Evolutionary conservation across 1,140 invertebrate genomes (phyloP).

Genomic region (Sweltsa coloradensis): DNA sequence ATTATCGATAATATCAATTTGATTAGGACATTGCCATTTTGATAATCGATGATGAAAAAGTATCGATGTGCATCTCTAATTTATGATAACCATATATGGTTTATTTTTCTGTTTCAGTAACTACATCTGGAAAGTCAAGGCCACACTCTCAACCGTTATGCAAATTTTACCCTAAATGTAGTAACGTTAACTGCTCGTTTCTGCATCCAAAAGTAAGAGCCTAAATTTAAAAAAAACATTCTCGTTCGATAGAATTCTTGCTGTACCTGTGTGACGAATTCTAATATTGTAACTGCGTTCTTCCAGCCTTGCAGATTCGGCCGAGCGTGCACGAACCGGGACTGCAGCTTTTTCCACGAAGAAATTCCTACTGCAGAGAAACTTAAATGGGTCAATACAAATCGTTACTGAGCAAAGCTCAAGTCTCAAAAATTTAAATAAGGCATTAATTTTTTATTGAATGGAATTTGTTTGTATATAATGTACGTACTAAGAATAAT

Average conservation of each 20-base stretch:
- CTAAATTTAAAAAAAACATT: no score
- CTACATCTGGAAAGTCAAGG: constrained; percentile 1
- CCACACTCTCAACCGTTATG: constrained; percentile 25
- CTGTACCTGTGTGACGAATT: not conserved
- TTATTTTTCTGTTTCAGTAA: constrained; percentile 6
- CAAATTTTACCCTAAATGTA: constrained; percentile 37
- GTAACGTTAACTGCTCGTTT: constrained; percentile 31
- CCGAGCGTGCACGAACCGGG: constrained; percentile 2
- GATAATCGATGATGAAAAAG: not conserved
- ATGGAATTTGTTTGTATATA: no score
- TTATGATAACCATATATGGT: not conserved
- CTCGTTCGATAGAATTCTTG: no score
- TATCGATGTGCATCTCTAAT: not conserved
- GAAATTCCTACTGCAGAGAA: constrained; percentile 8
- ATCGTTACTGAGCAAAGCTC: no score
- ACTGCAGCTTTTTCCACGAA: constrained; percentile 8
- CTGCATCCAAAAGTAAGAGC: constrained; percentile 26
- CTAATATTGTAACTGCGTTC: not conserved
- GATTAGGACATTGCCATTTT: not conserved
- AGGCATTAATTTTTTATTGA: no score
- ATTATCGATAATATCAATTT: no score
- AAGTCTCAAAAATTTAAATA: no score
- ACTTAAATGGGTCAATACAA: constrained; percentile 11
- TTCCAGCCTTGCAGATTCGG: constrained; percentile 8
- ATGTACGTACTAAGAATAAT: no score